These are phyloP conservation scores for Meloidogyne floridensis DNA, from an alignment of 1,140 invertebrate genomes.

Conservation along the genomic window DNA sequence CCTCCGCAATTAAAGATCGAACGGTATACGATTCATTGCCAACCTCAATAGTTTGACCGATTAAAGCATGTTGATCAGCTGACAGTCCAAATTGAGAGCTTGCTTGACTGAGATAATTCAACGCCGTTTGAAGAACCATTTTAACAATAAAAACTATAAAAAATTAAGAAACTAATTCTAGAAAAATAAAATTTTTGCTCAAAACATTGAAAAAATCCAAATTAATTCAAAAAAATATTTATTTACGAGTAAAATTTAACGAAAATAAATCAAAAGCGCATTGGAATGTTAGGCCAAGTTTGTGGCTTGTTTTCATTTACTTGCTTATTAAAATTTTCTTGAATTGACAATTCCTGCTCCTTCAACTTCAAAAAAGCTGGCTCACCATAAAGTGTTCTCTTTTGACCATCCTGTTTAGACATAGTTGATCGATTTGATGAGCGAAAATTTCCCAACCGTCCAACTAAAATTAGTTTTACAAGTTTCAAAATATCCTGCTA, in stretches of 20 bases:
- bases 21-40: conserved; percentile 42
- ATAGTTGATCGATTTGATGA: background rate
- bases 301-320: background rate
- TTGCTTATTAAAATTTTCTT: background rate
- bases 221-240: background rate
- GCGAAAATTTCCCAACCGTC: background rate
- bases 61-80: conserved; percentile 35
- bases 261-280: conserved; percentile 30
- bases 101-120: conserved; percentile 41
- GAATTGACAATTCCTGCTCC: background rate
- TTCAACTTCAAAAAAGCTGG: background rate
- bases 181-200: background rate
- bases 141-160: background rate
- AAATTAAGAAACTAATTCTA: background rate
- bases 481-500: too few relatives aligned
- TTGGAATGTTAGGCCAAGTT: conserved; percentile 21
- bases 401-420: background rate
- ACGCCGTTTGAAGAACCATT: conserved; percentile 39
- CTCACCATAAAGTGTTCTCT: background rate
- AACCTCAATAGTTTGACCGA: conserved; percentile 53
- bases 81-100: conserved; percentile 10
- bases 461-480: background rate
- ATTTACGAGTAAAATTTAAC: background rate
- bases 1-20: conserved; percentile 54
- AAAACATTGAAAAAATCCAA: background rate